Evolutionary conservation across 2,797 vertebrate genomes (phyloP), one percentile per base, ranked within the genome.

Genomic region (Microctenopoma lineatum): DNA sequence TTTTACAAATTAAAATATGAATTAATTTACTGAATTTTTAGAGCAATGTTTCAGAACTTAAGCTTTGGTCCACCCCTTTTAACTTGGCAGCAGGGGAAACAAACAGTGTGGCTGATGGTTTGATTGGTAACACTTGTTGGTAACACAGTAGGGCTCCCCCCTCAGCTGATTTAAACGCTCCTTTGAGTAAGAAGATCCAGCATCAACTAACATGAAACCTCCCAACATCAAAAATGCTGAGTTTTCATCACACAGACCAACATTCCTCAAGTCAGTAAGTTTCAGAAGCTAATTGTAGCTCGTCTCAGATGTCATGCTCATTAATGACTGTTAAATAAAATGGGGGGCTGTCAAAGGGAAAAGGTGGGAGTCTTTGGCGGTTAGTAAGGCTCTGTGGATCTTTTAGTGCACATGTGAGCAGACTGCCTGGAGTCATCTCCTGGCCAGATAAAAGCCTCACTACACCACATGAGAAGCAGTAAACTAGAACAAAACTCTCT

Each of bases 381-480:
- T 71, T 80, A 58, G 62, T 74, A 80, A 83, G 48, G 58, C 74
- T 73, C 21, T 32, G 42, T 62, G 66, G 54, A 13, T 81, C 47
- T 70, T 74, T 48, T 55, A 71, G 62, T 25, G 69, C 71, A 85
- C 79, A 75, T 81, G 77, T 85, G 84, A 85, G 80, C 39, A 87
- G 90, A 90, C 90, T 73, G 87, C 87, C 88, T 90, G 89, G 84
- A 90, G 90, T 86, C 90, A 27, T 84, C 76, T 83, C 88, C 91
- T 47, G 76, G 85, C 61, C 80, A 89, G 87, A 93, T 92, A 77
- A 93, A 93, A 92, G 91, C 73, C 79, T 76, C 1, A 7, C 77
- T 70, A 63, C 76, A 53, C 89, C 89, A 89, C 87, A 90, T 74
- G 73, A 88, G 70, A 77, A 58, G 59, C 84, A 75, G 71, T 84